These are phyloP conservation scores for Sycophila sp. DNA, from an alignment of 1,140 invertebrate genomes.

Conservation along the genomic window DNA sequence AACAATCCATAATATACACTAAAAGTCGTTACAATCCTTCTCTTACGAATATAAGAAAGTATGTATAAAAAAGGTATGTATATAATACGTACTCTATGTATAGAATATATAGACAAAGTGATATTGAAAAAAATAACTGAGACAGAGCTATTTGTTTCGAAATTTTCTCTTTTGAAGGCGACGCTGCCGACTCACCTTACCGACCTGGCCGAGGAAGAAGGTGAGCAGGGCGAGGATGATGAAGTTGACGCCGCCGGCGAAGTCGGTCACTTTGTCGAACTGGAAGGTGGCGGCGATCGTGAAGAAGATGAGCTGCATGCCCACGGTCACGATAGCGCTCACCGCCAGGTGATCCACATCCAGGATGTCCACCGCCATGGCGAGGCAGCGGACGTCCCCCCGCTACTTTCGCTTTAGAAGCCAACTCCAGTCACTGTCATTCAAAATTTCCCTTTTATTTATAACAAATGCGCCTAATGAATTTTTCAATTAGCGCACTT, in stretches of 20 bases:
- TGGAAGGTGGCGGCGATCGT: constrained; percentile 84
- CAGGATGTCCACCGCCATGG: constrained; percentile 76
- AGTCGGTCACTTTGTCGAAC: constrained; percentile 91
- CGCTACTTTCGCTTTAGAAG: too few species aligned
- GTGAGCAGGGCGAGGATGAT: constrained; percentile 88
- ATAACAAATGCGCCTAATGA: too few species aligned
- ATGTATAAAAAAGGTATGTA: neutral
- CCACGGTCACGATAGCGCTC: constrained; percentile 86
- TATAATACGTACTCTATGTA: neutral
- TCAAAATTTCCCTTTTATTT: too few species aligned
- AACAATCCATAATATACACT: too few species aligned
- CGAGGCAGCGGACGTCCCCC: too few species aligned
- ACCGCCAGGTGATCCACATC: constrained; percentile 89
- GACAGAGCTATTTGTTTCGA: constrained; percentile 36
- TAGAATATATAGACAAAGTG: neutral
- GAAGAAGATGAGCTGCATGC: constrained; percentile 90
- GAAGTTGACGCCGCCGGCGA: constrained; percentile 92
- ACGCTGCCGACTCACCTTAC: constrained; percentile 67
- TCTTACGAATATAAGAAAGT: neutral
- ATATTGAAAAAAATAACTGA: neutral
- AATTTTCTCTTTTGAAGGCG: too few species aligned
- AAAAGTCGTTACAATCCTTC: too few species aligned
- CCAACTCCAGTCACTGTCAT: too few species aligned
- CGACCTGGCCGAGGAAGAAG: constrained; percentile 84
- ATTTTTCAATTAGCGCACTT: too few species aligned